These are phyloP conservation scores for Pyrocoelia pectoralis DNA, from an alignment of 2,888 invertebrate species.

Conservation along the genomic window DNA sequence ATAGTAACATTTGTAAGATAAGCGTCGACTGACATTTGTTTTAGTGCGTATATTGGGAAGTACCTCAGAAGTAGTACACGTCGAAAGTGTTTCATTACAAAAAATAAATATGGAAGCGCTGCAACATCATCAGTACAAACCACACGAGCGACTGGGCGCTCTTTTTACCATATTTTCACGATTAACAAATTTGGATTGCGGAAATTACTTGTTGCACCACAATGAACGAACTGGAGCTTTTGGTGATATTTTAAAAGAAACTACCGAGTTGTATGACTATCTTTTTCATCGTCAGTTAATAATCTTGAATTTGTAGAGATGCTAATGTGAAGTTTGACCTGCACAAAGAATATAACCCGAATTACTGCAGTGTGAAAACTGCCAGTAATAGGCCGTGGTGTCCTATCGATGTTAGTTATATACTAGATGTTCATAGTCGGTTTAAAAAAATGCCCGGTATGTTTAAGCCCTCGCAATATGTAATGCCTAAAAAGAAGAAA, in stretches of 20 bases:
- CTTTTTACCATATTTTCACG: constrained; percentile 48
- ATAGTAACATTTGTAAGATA: no score
- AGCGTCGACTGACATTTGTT: no score
- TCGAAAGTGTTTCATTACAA: constrained; percentile 50
- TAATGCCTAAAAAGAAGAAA: background rate
- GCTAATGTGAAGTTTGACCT: constrained; percentile 32
- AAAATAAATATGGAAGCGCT: constrained; percentile 49
- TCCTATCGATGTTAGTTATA: constrained; percentile 42
- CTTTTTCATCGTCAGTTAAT: constrained; percentile 3
- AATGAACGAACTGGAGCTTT: constrained; percentile 49
- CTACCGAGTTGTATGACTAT: constrained; percentile 4
- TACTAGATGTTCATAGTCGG: constrained; percentile 39
- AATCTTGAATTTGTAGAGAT: constrained; percentile 16
- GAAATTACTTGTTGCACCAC: constrained; percentile 51
- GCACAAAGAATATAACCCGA: constrained; percentile 36
- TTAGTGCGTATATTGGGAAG: constrained; percentile 46
- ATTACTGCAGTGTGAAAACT: constrained; percentile 24
- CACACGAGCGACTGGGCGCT: constrained; percentile 47
- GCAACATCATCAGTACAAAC: constrained; percentile 48
- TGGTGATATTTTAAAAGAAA: constrained; percentile 28
- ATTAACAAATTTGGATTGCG: constrained; percentile 42
- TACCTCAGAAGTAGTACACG: constrained; percentile 45
- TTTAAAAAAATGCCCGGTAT: constrained; percentile 42
- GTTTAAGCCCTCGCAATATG: constrained; percentile 33
- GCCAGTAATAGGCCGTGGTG: constrained; percentile 35